Conservation (phyloP, 2,888 invertebrate genomes). For the Cordilura impudica region DNA sequence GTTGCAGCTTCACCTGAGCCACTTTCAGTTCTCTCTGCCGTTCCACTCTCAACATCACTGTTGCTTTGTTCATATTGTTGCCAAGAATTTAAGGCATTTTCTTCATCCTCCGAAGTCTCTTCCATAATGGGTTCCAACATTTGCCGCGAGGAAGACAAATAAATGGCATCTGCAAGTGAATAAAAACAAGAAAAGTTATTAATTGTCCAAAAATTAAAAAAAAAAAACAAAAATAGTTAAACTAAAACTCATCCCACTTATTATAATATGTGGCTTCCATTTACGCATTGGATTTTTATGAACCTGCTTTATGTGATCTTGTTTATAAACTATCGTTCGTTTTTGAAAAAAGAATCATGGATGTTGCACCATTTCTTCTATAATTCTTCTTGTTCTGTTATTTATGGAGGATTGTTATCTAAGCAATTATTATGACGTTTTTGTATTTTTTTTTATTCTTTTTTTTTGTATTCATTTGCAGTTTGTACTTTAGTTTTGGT, state of each 20-base stretch:
- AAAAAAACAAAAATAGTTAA: background rate
- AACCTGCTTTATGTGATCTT: slow-evolving; percentile 54
- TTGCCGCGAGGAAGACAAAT: slow-evolving; percentile 75
- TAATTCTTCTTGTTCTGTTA: background rate
- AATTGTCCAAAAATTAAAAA: background rate
- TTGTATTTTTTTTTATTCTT: slow-evolving; percentile 11
- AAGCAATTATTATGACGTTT: slow-evolving; percentile 56
- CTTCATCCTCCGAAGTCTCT: slow-evolving; percentile 89
- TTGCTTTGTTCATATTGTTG: slow-evolving; percentile 70
- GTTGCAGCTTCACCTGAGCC: background rate
- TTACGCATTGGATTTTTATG: slow-evolving; percentile 43
- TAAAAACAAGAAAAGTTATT: background rate
- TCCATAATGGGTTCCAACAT: slow-evolving; percentile 91
- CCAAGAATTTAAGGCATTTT: slow-evolving; percentile 74
- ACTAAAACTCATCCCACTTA: slow-evolving; percentile 24
- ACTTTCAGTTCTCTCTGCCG: slow-evolving; percentile 30
- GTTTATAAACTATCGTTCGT: slow-evolving; percentile 49
- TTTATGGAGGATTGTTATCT: slow-evolving; percentile 36
- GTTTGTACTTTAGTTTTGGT: slow-evolving; percentile 32
- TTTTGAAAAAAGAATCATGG: slow-evolving; percentile 18
- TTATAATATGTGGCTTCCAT: background rate
- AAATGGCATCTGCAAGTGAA: slow-evolving; percentile 72
- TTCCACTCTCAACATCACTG: slow-evolving; percentile 43
- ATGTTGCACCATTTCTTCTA: slow-evolving; percentile 7
- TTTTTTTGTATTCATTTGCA: background rate